Conservation (phyloP, 2,888 invertebrate species). For the Mythimna loreyi region DNA sequence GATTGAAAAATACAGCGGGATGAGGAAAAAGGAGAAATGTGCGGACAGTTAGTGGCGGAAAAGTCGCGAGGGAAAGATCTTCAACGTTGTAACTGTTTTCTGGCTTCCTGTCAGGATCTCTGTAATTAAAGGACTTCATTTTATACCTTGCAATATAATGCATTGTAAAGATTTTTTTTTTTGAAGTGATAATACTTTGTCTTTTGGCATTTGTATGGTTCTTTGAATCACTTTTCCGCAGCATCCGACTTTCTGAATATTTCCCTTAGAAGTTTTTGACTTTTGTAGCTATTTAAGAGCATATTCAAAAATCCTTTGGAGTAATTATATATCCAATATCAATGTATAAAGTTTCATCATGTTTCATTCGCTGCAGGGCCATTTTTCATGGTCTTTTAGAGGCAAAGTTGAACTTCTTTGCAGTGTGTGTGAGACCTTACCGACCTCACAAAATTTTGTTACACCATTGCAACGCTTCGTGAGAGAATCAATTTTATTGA, state of each 20-base stretch:
- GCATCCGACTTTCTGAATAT: no score
- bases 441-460: no score
- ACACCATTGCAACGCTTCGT: no score
- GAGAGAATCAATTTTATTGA: no score
- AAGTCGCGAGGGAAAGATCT: constrained; percentile 12
- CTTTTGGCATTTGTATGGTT: not conserved
- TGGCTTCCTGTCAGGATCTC: constrained; percentile 9
- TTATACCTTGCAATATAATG: not conserved
- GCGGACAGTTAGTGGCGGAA: constrained; percentile 22
- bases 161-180: not conserved
- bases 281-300: not conserved
- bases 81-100: constrained; percentile 9
- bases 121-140: constrained; percentile 15
- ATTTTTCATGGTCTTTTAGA: no score
- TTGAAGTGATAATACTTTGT: not conserved
- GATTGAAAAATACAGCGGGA: constrained; percentile 56
- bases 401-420: no score
- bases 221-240: not conserved
- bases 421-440: no score
- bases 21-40: constrained; percentile 29
- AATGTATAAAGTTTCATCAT: not conserved
- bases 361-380: no score
- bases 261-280: no score
- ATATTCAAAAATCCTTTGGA: not conserved
- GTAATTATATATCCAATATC: not conserved